A percentile compares a stretch with the other conserved stretches of the same genome.
Conservation (phyloP, 2,797 vertebrate genomes). For the Cacajao melanocephalus region DNA sequence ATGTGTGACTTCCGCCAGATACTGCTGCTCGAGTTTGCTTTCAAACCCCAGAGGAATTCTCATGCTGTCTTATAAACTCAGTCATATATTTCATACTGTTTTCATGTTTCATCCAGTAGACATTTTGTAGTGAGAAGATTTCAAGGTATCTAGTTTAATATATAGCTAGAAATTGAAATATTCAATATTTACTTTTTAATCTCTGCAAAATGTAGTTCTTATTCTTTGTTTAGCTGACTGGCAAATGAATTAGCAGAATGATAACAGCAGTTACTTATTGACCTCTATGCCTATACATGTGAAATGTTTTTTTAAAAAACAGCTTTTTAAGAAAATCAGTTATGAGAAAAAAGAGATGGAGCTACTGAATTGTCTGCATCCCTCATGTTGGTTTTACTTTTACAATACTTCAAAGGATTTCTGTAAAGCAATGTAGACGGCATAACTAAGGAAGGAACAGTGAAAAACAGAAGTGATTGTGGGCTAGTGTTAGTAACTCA, state of each 20-base stretch:
- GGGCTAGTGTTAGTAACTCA: neutral
- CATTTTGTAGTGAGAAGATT: neutral
- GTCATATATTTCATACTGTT: neutral
- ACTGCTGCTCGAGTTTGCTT: neutral
- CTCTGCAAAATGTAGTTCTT: neutral
- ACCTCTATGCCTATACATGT: neutral
- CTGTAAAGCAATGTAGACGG: neutral
- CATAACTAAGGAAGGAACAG: neutral
- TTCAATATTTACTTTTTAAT: neutral
- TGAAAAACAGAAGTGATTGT: neutral
- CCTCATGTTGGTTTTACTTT: neutral
- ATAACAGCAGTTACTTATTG: neutral
- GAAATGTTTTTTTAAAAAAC: neutral
- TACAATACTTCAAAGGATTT: conserved; percentile 29
- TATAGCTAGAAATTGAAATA: neutral
- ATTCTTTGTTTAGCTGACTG: neutral
- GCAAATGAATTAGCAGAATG: conserved; percentile 1
- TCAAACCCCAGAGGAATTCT: neutral
- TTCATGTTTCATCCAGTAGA: neutral
- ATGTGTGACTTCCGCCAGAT: neutral
- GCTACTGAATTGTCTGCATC: neutral
- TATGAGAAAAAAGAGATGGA: neutral
- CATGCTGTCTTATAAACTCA: neutral
- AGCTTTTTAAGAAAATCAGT: neutral
- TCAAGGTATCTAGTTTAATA: neutral